Evolutionary conservation across 2,113 vertebrate genomes (phyloP), one percentile per base, ranked within the genome.

Genomic region (Centropus bengalensis): DNA sequence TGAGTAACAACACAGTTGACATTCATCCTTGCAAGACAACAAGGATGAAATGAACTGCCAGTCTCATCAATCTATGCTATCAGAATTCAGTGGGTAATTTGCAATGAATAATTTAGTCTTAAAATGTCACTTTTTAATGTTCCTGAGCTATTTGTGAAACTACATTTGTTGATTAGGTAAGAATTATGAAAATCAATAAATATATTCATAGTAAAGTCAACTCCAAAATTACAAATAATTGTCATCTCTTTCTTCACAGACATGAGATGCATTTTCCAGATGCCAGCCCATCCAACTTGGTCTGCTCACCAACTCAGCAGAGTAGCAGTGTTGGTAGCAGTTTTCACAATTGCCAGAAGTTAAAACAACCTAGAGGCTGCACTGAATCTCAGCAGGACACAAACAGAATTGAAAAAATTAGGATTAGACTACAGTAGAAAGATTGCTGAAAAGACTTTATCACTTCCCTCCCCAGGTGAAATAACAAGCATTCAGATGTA

Each of bases 361-460:
- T 76, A 87, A 33, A 82, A 55, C 9, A 75, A 30, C 42, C 45
- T 26, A 6, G 51, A 66, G 30, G 6, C 47, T 77, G 33, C 28
- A 32, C 44, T 86, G 89, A 67, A 71, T 59, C 6, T 1, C 52
- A 83, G n/a, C 38, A 77, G 32, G 44, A 59, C 24, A 74, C 18
- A 80, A 80, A 63, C 19, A 59, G 47, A 70, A 54, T 11, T 92
- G 22, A 44, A 79, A 91, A 56, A 59, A 54, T 14, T 10, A 64
- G 8, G 7, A 79, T 70, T 58, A 79, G n/a, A 66, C 73, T 76
- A 79, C 74, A 17, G 55, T 38, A 38, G 38, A 85, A 69, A 91
- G 23, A 76, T 82, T 60, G 26, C 32, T 62, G 81, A 69, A 88
- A 85, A 94, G 51, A 87, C 70, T n/a, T 91, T 82, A 94, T 91